A percentile compares a stretch with the other conserved stretches of the same genome.
Conservation (phyloP, 2,797 vertebrate genomes). For the Oryzias dopingdopingensis region DNA sequence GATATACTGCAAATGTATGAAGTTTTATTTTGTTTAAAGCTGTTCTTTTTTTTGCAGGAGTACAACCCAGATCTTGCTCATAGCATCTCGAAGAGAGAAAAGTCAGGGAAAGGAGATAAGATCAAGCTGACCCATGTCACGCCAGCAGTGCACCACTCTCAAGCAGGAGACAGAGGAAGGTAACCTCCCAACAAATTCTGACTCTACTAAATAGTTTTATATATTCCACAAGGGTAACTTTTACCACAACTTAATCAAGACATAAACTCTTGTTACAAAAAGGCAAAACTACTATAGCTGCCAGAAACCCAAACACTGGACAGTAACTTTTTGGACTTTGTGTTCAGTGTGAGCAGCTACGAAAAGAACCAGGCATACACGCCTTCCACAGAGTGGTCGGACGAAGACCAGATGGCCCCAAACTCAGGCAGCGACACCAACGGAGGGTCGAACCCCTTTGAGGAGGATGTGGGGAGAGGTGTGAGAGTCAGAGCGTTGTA, state of each 20-base stretch:
- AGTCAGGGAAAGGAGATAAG: conserved; percentile 86
- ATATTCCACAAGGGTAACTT: not conserved
- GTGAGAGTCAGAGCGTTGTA: conserved; percentile 92
- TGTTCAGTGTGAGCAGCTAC: conserved; percentile 88
- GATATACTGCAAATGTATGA: not conserved
- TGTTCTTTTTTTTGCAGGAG: conserved; percentile 74
- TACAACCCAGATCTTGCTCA: conserved; percentile 91
- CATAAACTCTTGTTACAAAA: not conserved
- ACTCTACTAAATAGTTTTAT: not conserved
- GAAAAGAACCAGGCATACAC: conserved; percentile 87
- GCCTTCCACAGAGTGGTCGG: conserved; percentile 86
- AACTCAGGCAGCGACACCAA: conserved; percentile 87
- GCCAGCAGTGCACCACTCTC: conserved; percentile 65
- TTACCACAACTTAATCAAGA: not conserved
- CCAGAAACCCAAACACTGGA: too few species aligned
- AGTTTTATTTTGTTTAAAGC: not conserved
- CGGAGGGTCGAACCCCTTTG: conserved; percentile 86
- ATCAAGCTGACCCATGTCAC: conserved; percentile 77
- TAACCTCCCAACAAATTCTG: conserved; percentile 45
- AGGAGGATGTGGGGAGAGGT: conserved; percentile 82
- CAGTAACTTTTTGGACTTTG: too few species aligned
- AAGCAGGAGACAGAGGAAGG: conserved; percentile 85
- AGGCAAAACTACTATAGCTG: too few species aligned
- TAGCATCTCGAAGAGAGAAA: conserved; percentile 86
- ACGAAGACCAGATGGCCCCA: conserved; percentile 85